Base-by-base conservation (phyloP, 2,797 vertebrate species). In the Eremophila alpestris region DNA sequence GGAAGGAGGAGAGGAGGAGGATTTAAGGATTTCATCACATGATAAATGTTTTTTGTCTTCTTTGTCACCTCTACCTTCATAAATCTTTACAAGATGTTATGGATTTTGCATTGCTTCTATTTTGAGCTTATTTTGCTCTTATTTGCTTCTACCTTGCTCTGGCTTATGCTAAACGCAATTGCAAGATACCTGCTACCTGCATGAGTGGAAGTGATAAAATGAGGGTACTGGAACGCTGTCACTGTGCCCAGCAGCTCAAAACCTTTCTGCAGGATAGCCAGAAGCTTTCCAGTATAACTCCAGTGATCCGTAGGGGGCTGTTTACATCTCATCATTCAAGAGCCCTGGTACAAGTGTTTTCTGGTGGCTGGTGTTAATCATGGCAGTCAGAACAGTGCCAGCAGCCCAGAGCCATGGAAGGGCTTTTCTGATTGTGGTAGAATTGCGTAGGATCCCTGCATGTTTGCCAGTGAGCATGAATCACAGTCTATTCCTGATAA, bases 401-500 rank as follows among this genome's bases (percentile, higher is more conserved):
- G 86, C 82, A 92, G 62, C 83, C 59, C 63, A 69, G 67, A 79
- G 63, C 63, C 73, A 21, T 30, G 55, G 46, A 81, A 84, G 51
- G 48, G 52, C 76, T 90, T 94, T 91, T 81, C 54, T 86, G 62
- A 40, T 58, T 81, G 52, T 13, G 1, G 54, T 34, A 46, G 76
- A 23, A 19, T 58, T 81, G 59, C 8, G 1, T 70, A 67, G 73
- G 67, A 74, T 43, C 30, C 14, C 1, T 73, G 75, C 10, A 23
- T 86, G 60, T 63, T 94, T 94, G 80, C 94, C 86, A 87, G 74
- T 51, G 71, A 82, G 59, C 13, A 60, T 94, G 93, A 94, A 92
- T 96, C 95, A 95, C 62, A 74, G 67, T 69, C 90, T 93, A 11
- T 48, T 93, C 65, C 74, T 89, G 65, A 58, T 94, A 93, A 90